Conservation (phyloP, 2,888 invertebrate genomes). For the Lapara coniferarum region DNA sequence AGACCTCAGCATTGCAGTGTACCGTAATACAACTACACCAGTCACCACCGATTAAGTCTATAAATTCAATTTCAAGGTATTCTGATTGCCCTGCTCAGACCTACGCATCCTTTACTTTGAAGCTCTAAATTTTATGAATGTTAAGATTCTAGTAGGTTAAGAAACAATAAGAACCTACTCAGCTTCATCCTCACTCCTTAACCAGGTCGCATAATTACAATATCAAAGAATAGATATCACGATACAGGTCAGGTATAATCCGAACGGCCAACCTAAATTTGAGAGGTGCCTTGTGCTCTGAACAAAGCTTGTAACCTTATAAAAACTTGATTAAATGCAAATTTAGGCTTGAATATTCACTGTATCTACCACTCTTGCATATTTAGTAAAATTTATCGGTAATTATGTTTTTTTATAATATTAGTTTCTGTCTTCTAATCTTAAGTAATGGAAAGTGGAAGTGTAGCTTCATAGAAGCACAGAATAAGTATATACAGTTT, state of each 20-base stretch:
- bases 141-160: too few relatives aligned
- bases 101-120: too few relatives aligned
- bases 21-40: too few relatives aligned
- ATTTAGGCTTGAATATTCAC: slow-evolving; percentile 14
- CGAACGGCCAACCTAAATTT: slow-evolving; percentile 5
- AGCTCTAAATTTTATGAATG: too few relatives aligned
- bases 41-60: too few relatives aligned
- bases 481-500: not conserved
- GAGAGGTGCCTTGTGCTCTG: not conserved
- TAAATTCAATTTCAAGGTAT: too few relatives aligned
- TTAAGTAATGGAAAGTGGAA: not conserved
- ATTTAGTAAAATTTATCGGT: not conserved
- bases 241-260: slow-evolving; percentile 1
- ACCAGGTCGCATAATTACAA: not conserved
- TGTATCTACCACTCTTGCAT: not conserved
- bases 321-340: slow-evolving; percentile 8
- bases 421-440: too few relatives aligned
- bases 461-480: not conserved
- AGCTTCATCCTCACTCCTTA: too few relatives aligned
- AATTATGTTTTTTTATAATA: not conserved
- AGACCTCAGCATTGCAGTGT: too few relatives aligned
- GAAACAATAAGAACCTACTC: not conserved
- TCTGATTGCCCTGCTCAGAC: too few relatives aligned
- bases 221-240: slow-evolving; percentile 7
- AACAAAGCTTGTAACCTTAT: slow-evolving; percentile 9